Evolutionary conservation across 2,113 vertebrate species (phyloP).

Genomic region (Ptyas mucosa): DNA sequence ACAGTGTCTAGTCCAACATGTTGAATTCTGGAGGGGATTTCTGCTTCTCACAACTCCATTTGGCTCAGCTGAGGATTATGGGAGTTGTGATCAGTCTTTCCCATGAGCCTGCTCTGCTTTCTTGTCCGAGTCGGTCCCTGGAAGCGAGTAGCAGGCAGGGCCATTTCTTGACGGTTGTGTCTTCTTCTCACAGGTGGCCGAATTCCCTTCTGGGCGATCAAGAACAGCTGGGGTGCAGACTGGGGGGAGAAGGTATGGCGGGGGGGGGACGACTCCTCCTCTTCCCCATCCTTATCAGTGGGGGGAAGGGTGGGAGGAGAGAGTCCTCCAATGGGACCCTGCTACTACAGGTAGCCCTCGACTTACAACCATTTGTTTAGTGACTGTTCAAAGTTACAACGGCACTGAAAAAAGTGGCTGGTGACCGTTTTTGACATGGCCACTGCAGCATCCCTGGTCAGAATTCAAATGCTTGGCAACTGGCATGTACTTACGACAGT

Average conservation of each 20-base stretch:
- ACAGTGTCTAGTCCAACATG: not conserved
- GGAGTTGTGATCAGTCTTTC: not conserved
- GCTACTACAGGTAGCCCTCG: not conserved
- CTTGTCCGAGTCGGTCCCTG: not conserved
- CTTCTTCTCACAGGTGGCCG: conserved; percentile 66
- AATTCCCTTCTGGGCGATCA: conserved; percentile 87
- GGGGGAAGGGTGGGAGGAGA: not conserved
- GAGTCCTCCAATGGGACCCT: too few species aligned
- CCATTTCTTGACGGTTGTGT: not conserved
- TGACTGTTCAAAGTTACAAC: not conserved
- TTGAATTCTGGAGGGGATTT: not conserved
- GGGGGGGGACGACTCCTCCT: accelerated
- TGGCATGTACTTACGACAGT: not conserved
- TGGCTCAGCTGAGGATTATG: not conserved
- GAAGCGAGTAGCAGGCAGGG: not conserved
- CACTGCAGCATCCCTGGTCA: not conserved
- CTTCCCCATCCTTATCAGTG: not conserved
- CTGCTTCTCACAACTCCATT: not conserved
- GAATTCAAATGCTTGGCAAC: not conserved
- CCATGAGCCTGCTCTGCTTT: not conserved
- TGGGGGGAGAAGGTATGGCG: conserved; percentile 84
- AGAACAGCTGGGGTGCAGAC: conserved; percentile 90
- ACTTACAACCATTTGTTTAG: not conserved
- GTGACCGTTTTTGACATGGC: not conserved
- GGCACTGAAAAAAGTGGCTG: not conserved